phyloP scores from a whole-genome alignment of 2,113 vertebrate species.

The Peromyscus maniculatus region DNA sequence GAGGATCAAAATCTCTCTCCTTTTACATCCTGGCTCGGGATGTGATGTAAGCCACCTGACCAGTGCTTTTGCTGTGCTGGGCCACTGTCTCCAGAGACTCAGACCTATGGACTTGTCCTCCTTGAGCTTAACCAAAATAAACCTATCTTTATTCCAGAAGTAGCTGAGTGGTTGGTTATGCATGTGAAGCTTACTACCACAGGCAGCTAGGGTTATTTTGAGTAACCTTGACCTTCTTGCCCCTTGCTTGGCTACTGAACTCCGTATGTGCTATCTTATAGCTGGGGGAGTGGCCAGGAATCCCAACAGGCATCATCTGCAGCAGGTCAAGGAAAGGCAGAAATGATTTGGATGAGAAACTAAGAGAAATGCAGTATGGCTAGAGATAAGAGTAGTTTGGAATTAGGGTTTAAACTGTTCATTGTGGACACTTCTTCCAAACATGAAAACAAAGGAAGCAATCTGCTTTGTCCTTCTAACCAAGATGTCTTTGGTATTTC shows the following conservation, averaged over 20 bases:
- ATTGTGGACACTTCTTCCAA: background rate
- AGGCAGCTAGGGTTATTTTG: background rate
- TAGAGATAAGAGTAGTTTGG: constrained; percentile 12
- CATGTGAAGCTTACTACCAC: background rate
- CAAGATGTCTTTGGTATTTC: background rate
- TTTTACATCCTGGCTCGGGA: background rate
- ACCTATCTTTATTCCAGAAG: background rate
- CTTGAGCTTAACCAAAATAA: background rate
- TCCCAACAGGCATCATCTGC: background rate
- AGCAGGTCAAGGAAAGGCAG: constrained; percentile 5
- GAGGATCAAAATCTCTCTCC: too few relatives aligned
- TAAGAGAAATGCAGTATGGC: background rate
- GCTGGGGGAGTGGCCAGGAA: too few relatives aligned
- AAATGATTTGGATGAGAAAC: background rate
- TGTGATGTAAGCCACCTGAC: background rate
- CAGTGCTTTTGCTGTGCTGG: background rate
- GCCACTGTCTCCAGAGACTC: background rate
- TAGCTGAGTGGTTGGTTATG: background rate
- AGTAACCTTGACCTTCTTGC: too few relatives aligned
- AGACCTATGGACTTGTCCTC: background rate
- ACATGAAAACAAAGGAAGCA: background rate
- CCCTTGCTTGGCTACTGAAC: too few relatives aligned
- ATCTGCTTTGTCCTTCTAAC: background rate
- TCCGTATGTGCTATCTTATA: too few relatives aligned
- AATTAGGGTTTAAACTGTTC: background rate